Evolutionary conservation across 2,797 vertebrate species (phyloP).

Genomic region (Chaetophractus vellerosus): DNA sequence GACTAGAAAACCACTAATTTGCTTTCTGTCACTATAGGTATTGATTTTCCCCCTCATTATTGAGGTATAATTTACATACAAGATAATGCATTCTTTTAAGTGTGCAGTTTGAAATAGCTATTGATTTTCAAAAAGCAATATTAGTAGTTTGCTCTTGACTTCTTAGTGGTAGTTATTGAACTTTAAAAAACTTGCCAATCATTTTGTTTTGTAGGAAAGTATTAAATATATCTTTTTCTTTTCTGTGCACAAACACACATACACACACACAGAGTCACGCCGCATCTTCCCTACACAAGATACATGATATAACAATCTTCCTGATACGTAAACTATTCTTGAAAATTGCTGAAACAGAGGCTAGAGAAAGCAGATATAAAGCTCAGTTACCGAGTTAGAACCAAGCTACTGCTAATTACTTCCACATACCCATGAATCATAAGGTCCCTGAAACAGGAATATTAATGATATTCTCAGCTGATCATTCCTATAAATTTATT

Average conservation of each 20-base stretch:
- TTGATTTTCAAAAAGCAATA: slow-evolving; percentile 32
- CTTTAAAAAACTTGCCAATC: slow-evolving; percentile 31
- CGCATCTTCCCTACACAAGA: neutral
- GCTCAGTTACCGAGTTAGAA: slow-evolving; percentile 26
- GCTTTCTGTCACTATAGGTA: slow-evolving; percentile 29
- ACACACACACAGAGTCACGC: neutral
- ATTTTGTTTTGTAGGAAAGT: neutral
- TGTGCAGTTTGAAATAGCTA: neutral
- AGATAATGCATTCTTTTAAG: neutral
- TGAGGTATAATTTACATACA: slow-evolving; percentile 15
- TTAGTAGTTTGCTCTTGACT: slow-evolving; percentile 44
- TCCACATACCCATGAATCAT: neutral
- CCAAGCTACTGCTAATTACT: neutral
- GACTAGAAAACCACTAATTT: neutral
- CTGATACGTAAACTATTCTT: slow-evolving; percentile 20
- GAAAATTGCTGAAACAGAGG: slow-evolving; percentile 4
- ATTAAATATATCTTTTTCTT: slow-evolving; percentile 7
- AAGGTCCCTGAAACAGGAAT: neutral
- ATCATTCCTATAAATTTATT: slow-evolving; percentile 20
- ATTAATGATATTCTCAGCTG: slow-evolving; percentile 39
- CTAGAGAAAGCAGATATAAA: slow-evolving; percentile 49
- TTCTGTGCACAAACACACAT: neutral
- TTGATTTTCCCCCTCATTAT: slow-evolving; percentile 1
- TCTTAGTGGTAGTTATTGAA: slow-evolving; percentile 44
- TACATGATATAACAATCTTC: neutral